phyloP scores from a whole-genome alignment of 2,888 invertebrate species.

The Drosophila putrida region DNA sequence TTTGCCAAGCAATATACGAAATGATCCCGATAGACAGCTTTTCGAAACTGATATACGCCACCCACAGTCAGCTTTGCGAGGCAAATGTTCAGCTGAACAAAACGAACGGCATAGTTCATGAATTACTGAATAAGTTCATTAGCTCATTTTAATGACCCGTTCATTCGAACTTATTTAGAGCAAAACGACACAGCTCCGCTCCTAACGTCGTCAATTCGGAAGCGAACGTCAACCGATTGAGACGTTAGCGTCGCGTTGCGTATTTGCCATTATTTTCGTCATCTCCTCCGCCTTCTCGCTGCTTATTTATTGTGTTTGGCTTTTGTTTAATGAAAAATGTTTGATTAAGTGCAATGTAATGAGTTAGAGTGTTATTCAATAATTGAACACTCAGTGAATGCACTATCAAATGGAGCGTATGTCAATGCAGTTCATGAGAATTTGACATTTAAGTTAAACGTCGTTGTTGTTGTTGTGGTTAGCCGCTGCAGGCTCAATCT shows the following conservation, averaged over 20 bases:
- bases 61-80: no score
- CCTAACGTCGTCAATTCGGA: slow-evolving; percentile 44
- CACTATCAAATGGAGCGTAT: slow-evolving; percentile 23
- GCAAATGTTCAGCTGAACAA: no score
- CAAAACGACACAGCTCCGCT: no score
- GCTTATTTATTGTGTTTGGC: slow-evolving; percentile 33
- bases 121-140: slow-evolving; percentile 18
- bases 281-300: slow-evolving; percentile 17
- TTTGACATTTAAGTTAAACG: slow-evolving; percentile 69
- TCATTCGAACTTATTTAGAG: no score
- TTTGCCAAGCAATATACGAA: no score
- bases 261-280: slow-evolving; percentile 4
- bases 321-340: slow-evolving; percentile 36
- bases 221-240: slow-evolving; percentile 45
- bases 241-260: slow-evolving; percentile 11
- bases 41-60: no score
- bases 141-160: slow-evolving; percentile 16
- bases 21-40: no score
- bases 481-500: slow-evolving; percentile 35
- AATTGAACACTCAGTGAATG: slow-evolving; percentile 19
- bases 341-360: slow-evolving; percentile 32
- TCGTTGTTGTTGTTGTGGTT: slow-evolving; percentile 23
- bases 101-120: no score
- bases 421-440: slow-evolving; percentile 70
- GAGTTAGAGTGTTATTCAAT: slow-evolving; percentile 40